Conservation (phyloP, 1,140 invertebrate species). For the Ctenoplectra terminalis region DNA sequence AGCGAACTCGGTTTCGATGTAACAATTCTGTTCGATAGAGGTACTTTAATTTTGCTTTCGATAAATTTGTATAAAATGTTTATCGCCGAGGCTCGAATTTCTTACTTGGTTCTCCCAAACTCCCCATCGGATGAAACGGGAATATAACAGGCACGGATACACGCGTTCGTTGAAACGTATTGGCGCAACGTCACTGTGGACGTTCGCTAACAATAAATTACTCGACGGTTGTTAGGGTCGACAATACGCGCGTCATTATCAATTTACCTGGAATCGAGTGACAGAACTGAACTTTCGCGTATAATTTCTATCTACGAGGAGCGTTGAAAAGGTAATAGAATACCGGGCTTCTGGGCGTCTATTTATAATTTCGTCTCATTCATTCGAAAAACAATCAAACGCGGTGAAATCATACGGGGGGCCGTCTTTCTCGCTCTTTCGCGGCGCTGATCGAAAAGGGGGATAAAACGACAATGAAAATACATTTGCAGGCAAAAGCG, state of each 20-base stretch:
- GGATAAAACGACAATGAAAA: constrained; percentile 70
- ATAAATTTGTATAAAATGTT: neutral
- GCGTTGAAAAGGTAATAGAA: constrained; percentile 50
- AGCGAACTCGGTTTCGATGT: too few species aligned
- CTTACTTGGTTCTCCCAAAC: neutral
- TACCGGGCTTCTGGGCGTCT: constrained; percentile 42
- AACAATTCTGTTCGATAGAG: neutral
- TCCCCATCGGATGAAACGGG: neutral
- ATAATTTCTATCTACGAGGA: constrained; percentile 56
- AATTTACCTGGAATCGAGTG: constrained; percentile 55
- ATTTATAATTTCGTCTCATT: constrained; percentile 68
- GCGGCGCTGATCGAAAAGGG: constrained; percentile 39
- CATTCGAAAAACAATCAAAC: constrained; percentile 66
- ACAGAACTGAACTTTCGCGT: constrained; percentile 48
- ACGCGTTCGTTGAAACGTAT: constrained; percentile 19
- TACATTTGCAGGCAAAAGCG: constrained; percentile 66
- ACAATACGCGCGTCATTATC: constrained; percentile 35
- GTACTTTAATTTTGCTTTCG: too few species aligned
- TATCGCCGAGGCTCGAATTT: neutral
- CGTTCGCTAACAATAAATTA: constrained; percentile 56
- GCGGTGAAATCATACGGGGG: constrained; percentile 46
- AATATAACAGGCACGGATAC: neutral
- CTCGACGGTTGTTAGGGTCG: constrained; percentile 51
- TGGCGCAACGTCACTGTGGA: constrained; percentile 3
- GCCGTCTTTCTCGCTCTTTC: neutral